These are phyloP conservation scores for Lepus americanus DNA, from an alignment of 2,113 vertebrate genomes.

Conservation along the genomic window DNA sequence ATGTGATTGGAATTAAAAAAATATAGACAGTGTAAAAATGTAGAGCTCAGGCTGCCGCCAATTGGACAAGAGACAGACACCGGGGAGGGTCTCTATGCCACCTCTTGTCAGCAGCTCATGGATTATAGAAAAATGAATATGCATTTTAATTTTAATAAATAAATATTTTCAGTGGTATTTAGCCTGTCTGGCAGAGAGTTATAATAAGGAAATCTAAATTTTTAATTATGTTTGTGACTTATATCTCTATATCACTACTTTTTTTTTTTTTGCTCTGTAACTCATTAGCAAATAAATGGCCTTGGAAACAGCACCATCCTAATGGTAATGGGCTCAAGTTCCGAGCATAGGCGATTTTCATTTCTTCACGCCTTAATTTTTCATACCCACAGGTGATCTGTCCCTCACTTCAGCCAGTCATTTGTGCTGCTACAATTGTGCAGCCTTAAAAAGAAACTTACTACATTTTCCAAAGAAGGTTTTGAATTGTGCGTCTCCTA, in stretches of 20 bases:
- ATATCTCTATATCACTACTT: constrained; percentile 49
- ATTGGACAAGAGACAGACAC: not conserved
- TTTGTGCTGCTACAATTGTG: not conserved
- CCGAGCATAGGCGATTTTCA: not conserved
- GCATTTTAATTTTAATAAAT: constrained; percentile 63
- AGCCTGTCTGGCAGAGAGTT: constrained; percentile 29
- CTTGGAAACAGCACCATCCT: not conserved
- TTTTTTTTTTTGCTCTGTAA: constrained; percentile 39
- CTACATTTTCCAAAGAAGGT: constrained; percentile 52
- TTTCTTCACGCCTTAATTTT: not conserved
- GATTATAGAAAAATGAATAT: not conserved
- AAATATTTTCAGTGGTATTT: not conserved
- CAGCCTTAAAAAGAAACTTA: constrained; percentile 63
- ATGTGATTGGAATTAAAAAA: not conserved
- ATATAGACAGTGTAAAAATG: not conserved
- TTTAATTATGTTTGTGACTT: constrained; percentile 5
- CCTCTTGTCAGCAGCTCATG: not conserved
- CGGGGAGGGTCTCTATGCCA: not conserved
- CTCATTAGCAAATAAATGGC: constrained; percentile 7
- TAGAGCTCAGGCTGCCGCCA: not conserved
- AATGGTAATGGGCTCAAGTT: constrained; percentile 3
- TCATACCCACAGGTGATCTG: not conserved
- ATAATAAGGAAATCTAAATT: constrained; percentile 31
- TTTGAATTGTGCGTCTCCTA: constrained; percentile 29
- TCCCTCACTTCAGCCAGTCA: not conserved